Percentiles rank a stretch among this genome's conserved stretches.
These are phyloP conservation scores for Todiramphus chloris DNA, from an alignment of 2,113 vertebrate species.

Conservation along the genomic window DNA sequence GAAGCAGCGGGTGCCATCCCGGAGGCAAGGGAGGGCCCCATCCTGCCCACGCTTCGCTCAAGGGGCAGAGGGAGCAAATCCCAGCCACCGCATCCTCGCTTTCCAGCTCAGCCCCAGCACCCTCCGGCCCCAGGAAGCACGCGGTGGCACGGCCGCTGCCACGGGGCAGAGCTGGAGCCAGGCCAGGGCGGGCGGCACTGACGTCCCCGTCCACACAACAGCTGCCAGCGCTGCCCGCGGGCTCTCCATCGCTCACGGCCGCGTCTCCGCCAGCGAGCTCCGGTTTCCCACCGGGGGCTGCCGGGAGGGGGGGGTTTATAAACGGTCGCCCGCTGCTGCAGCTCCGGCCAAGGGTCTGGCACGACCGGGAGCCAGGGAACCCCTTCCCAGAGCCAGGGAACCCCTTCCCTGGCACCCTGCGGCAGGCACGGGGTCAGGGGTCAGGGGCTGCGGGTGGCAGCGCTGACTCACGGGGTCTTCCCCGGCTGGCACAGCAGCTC, in stretches of 20 bases:
- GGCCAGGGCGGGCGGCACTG: not conserved
- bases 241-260: not conserved
- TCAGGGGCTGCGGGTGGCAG: not conserved
- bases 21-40: not conserved
- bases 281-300: not conserved
- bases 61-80: not conserved
- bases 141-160: rapidly evolving
- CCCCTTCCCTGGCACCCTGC: not conserved
- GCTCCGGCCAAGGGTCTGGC: not conserved
- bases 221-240: not conserved
- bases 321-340: rapidly evolving
- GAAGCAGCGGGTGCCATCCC: not conserved
- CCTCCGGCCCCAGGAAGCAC: not conserved
- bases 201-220: not conserved
- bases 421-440: not conserved
- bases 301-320: not conserved
- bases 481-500: not conserved
- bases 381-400: not conserved
- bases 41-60: not conserved
- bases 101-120: not conserved
- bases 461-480: constrained; percentile 45
- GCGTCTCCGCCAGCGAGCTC: not conserved
- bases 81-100: rapidly evolving
- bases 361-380: not conserved
- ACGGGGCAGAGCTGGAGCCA: not conserved